These are phyloP conservation scores for Ips typographus DNA, from an alignment of 1,140 invertebrate genomes.

Conservation along the genomic window DNA sequence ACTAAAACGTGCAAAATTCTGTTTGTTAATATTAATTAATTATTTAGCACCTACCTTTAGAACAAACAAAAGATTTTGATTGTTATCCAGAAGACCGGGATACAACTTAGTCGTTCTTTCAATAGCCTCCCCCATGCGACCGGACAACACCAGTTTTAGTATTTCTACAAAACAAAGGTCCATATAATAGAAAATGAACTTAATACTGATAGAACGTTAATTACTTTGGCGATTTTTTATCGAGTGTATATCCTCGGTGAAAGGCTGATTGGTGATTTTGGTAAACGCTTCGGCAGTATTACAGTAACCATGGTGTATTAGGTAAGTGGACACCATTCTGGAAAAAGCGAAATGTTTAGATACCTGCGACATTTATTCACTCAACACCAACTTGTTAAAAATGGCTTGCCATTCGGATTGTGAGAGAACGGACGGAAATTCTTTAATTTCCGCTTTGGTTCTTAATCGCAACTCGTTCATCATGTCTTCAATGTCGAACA, in stretches of 20 bases:
- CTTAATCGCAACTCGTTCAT: slow-evolving; percentile 85
- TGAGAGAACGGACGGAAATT: slow-evolving; percentile 82
- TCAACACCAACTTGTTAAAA: slow-evolving; percentile 73
- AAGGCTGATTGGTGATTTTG: slow-evolving; percentile 83
- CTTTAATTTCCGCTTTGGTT: slow-evolving; percentile 80
- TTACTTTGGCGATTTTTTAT: slow-evolving; percentile 97
- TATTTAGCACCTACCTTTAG: slow-evolving; percentile 61
- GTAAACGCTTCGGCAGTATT: slow-evolving; percentile 96
- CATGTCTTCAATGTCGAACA: slow-evolving; percentile 98
- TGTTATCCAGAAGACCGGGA: slow-evolving; percentile 85
- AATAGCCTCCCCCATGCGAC: slow-evolving; percentile 93
- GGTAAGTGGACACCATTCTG: slow-evolving; percentile 95
- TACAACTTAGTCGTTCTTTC: slow-evolving; percentile 85
- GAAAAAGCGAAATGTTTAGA: slow-evolving; percentile 36
- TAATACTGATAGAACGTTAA: slow-evolving; percentile 39
- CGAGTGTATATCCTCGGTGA: slow-evolving; percentile 90
- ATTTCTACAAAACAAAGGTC: slow-evolving; percentile 70
- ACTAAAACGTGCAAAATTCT: slow-evolving; percentile 50
- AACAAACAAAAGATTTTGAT: slow-evolving; percentile 89
- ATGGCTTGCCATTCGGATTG: slow-evolving; percentile 90
- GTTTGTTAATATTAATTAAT: neutral
- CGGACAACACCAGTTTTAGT: slow-evolving; percentile 86
- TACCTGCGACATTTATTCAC: neutral
- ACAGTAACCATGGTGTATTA: slow-evolving; percentile 97
- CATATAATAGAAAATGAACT: slow-evolving; percentile 17